Evolutionary conservation across 2,888 invertebrate genomes (phyloP).

Genomic region (Nymphalis urticae): DNA sequence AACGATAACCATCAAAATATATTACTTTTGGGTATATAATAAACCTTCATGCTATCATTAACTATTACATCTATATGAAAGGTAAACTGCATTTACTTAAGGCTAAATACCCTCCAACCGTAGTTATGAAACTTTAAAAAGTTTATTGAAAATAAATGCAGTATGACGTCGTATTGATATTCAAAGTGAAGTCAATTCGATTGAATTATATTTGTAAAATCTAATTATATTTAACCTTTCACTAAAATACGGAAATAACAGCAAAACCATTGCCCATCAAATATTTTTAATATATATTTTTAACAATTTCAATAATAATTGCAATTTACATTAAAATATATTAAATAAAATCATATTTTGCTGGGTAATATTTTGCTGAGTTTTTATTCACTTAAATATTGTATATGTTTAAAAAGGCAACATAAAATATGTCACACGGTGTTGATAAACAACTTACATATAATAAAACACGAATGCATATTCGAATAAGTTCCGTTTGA

Average conservation of each 20-base stretch:
- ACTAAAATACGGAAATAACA: neutral
- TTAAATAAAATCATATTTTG: neutral
- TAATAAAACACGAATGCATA: neutral
- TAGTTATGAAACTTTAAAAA: neutral
- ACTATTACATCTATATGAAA: constrained; percentile 16
- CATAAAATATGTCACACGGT: neutral
- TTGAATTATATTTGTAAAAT: neutral
- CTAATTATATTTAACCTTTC: neutral
- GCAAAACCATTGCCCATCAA: neutral
- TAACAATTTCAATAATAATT: too few relatives aligned
- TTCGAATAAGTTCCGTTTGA: constrained; percentile 8
- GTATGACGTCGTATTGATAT: neutral
- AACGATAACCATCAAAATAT: constrained; percentile 28
- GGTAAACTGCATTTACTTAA: constrained; percentile 17
- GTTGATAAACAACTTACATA: neutral
- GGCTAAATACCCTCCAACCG: constrained; percentile 25
- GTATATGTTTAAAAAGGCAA: constrained; percentile 4
- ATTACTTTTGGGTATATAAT: constrained; percentile 24
- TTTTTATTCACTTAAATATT: neutral
- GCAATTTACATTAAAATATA: neutral
- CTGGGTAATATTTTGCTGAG: neutral
- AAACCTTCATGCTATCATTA: constrained; percentile 16
- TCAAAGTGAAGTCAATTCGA: neutral
- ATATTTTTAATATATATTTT: neutral
- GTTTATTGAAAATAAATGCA: constrained; percentile 5